Evolutionary conservation across 2,888 invertebrate species (phyloP).

Genomic region (Drosophila multiciliata): DNA sequence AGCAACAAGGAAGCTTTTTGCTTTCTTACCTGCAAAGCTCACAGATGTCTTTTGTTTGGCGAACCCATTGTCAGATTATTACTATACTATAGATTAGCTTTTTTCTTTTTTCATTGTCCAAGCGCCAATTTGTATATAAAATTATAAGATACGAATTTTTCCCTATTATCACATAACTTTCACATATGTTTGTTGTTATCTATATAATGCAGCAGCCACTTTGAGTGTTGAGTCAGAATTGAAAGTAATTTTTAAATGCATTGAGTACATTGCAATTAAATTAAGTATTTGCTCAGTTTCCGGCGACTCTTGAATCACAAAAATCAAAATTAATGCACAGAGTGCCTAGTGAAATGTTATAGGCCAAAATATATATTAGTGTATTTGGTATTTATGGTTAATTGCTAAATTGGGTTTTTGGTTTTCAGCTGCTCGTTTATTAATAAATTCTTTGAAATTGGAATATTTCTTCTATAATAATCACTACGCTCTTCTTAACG

Average conservation of each 20-base stretch:
- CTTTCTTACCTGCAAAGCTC: not conserved
- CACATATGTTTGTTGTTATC: conserved; percentile 7
- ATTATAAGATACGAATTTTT: conserved; percentile 36
- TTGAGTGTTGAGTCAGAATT: not conserved
- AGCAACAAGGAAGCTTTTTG: conserved; percentile 19
- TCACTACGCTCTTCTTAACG: not conserved
- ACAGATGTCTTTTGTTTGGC: conserved; percentile 15
- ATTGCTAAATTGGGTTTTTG: conserved; percentile 55
- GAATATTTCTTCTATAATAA: not conserved
- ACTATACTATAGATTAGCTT: conserved; percentile 17
- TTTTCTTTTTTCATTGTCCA: conserved; percentile 16
- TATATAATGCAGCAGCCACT: not conserved
- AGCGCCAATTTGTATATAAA: conserved; percentile 3
- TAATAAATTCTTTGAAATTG: not conserved
- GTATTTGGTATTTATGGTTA: conserved; percentile 16
- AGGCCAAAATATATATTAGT: conserved; percentile 18
- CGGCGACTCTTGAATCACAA: conserved; percentile 10
- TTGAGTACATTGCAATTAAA: conserved; percentile 12
- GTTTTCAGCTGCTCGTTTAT: conserved; percentile 25
- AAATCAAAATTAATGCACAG: conserved; percentile 8
- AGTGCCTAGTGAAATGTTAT: not conserved
- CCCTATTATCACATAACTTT: conserved; percentile 29
- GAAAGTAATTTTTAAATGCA: conserved; percentile 18
- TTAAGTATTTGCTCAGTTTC: conserved; percentile 18
- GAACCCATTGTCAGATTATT: conserved; percentile 14